Evolutionary conservation across 2,888 invertebrate genomes (phyloP).

Genomic region (Ferdinandea cuprea): DNA sequence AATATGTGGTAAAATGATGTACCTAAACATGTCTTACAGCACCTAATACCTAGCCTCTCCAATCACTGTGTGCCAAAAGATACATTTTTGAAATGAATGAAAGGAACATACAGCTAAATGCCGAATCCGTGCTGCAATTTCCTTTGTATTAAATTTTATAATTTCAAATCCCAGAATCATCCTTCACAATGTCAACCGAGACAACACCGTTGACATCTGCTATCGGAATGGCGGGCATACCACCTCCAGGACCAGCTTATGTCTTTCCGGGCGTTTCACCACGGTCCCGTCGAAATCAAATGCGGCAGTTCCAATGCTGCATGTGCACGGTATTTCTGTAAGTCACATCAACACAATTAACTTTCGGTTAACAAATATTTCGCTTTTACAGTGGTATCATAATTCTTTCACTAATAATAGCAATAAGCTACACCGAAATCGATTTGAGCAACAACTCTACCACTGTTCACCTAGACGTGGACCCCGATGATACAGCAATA

Average conservation of each 20-base stretch:
- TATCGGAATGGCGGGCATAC: conserved; percentile 79
- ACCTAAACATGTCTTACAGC: no score
- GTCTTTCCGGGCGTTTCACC: conserved; percentile 84
- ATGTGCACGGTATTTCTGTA: conserved; percentile 88
- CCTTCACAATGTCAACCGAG: conserved; percentile 82
- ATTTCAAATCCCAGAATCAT: not conserved
- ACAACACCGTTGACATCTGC: conserved; percentile 84
- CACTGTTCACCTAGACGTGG: conserved; percentile 16
- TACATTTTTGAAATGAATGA: no score
- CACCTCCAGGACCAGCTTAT: conserved; percentile 82
- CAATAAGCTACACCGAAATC: conserved; percentile 66
- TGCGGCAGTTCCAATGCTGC: conserved; percentile 88
- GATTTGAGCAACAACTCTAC: conserved; percentile 34
- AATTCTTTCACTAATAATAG: conserved; percentile 72
- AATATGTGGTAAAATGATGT: no score
- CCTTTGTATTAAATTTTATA: not conserved
- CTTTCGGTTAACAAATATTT: not conserved
- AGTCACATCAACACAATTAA: not conserved
- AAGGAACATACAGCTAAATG: no score
- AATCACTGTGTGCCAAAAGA: no score
- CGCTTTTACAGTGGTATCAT: conserved; percentile 67
- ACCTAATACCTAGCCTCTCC: no score
- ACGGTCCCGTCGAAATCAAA: conserved; percentile 82
- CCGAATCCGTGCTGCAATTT: no score
- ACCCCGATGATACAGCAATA: conserved; percentile 10